Conservation (phyloP, 2,888 invertebrate species). For the Drosophila aldrichi region DNA sequence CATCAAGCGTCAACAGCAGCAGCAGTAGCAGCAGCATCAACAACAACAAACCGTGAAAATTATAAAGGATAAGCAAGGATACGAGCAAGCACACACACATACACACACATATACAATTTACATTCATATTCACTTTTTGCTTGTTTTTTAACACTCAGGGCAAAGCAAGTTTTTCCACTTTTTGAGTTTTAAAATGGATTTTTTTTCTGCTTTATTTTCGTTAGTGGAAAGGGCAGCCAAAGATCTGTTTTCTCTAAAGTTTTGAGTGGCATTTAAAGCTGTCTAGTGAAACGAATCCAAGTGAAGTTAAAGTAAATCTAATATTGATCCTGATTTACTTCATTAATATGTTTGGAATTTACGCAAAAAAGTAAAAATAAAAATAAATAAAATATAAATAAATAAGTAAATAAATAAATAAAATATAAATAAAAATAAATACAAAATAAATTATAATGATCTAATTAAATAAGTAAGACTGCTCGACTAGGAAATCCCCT, state of each 20-base stretch:
- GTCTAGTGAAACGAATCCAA: background rate
- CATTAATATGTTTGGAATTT: too few relatives aligned
- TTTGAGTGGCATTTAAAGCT: slow-evolving; percentile 3
- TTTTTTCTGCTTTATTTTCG: slow-evolving; percentile 29
- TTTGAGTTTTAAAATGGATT: slow-evolving; percentile 57
- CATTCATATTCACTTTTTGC: slow-evolving; percentile 52
- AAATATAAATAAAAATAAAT: too few relatives aligned
- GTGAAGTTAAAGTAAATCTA: too few relatives aligned
- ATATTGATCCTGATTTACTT: too few relatives aligned
- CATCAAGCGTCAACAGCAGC: slow-evolving; percentile 55
- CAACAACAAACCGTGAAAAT: slow-evolving; percentile 57
- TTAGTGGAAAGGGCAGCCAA: background rate
- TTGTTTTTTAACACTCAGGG: slow-evolving; percentile 49
- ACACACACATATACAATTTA: slow-evolving; percentile 15
- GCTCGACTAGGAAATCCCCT: too few relatives aligned
- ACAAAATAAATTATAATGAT: too few relatives aligned
- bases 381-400: too few relatives aligned
- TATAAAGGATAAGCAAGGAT: slow-evolving; percentile 67
- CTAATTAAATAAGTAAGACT: too few relatives aligned
- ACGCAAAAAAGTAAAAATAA: too few relatives aligned
- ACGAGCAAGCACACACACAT: slow-evolving; percentile 29
- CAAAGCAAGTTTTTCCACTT: slow-evolving; percentile 66
- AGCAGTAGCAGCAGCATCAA: slow-evolving; percentile 45
- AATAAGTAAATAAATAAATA: too few relatives aligned
- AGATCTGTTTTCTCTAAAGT: background rate